phyloP scores from a whole-genome alignment of 2,113 vertebrate genomes.

The Pica pica region DNA sequence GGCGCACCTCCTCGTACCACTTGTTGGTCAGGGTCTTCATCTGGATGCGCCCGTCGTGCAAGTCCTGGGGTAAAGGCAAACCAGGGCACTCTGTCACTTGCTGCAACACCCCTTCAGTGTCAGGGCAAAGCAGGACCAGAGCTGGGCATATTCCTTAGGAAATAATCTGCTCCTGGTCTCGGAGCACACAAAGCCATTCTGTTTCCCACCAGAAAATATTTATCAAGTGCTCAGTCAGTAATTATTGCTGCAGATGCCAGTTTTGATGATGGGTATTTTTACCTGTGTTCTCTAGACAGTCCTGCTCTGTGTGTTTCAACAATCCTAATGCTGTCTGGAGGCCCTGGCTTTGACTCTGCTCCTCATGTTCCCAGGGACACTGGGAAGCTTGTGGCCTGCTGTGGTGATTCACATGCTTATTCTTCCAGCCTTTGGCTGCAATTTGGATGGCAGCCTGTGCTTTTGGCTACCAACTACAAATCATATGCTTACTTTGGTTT shows the following conservation, averaged over 20 bases:
- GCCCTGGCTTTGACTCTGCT: neutral
- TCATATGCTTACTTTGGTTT: neutral
- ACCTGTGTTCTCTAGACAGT: neutral
- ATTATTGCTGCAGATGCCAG: neutral
- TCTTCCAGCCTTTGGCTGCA: neutral
- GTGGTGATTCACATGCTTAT: neutral
- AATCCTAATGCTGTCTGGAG: neutral
- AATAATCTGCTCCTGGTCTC: neutral
- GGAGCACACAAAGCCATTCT: neutral
- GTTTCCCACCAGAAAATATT: neutral
- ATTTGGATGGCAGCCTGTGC: neutral
- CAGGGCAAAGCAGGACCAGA: neutral
- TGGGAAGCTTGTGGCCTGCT: neutral
- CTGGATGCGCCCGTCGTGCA: conserved; percentile 92
- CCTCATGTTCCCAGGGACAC: neutral
- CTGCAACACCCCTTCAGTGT: neutral
- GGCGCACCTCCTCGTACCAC: conserved; percentile 97
- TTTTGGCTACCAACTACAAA: neutral
- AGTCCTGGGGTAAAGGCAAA: conserved; percentile 75
- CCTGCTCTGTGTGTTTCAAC: neutral
- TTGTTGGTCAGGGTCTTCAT: conserved; percentile 99
- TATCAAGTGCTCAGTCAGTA: neutral
- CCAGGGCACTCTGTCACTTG: neutral
- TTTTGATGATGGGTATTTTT: neutral
- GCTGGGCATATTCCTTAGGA: accelerated